phyloP scores from a whole-genome alignment of 1,140 invertebrate species.

The Bombus haemorrhoidalis region DNA sequence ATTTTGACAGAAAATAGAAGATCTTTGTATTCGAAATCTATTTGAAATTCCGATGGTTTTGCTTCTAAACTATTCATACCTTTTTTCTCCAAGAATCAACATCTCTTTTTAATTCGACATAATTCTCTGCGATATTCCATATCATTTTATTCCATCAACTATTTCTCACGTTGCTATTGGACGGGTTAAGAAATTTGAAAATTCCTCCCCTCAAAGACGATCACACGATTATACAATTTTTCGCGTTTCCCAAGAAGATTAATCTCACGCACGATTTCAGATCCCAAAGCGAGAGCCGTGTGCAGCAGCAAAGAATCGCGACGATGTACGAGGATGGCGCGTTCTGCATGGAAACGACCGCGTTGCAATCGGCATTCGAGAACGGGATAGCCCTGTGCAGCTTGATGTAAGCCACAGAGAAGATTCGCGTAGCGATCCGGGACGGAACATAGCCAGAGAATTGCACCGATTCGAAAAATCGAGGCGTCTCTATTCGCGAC shows the following conservation, averaged over 20 bases:
- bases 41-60: too few species aligned
- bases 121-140: too few species aligned
- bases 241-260: not conserved
- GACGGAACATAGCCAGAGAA: not conserved
- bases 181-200: too few species aligned
- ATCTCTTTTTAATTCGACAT: too few species aligned
- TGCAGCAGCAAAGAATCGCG: conserved; percentile 76
- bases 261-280: conserved; percentile 63
- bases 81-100: too few species aligned
- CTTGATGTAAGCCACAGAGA: conserved; percentile 73
- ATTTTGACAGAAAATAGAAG: too few species aligned
- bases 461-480: not conserved
- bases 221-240: too few species aligned
- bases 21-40: too few species aligned
- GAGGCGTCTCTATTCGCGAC: not conserved
- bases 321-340: conserved; percentile 79
- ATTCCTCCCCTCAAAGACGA: too few species aligned
- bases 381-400: conserved; percentile 78
- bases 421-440: not conserved
- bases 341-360: conserved; percentile 81
- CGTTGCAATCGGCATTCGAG: conserved; percentile 79
- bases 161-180: too few species aligned
- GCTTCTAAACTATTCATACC: too few species aligned
- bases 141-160: too few species aligned
- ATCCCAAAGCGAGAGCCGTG: conserved; percentile 80